Percentiles rank a stretch among this genome's conserved stretches.
These are phyloP conservation scores for Drosophila testacea DNA, from an alignment of 2,888 invertebrate genomes.

Conservation along the genomic window DNA sequence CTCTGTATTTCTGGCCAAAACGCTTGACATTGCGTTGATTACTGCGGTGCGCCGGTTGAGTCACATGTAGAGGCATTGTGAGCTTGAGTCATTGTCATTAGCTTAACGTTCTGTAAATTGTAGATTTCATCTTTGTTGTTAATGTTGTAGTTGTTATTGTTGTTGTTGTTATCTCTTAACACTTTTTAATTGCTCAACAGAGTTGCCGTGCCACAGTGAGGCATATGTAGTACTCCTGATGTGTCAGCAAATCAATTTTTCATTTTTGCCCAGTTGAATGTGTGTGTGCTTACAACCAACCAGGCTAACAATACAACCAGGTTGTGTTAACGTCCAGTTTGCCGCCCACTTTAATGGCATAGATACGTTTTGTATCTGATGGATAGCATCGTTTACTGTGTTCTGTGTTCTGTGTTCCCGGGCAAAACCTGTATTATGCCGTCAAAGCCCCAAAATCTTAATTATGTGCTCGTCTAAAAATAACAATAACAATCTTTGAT, in stretches of 20 bases:
- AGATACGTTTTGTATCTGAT: constrained; percentile 16
- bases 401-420: background rate
- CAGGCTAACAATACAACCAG: too few species aligned
- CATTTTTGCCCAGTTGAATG: constrained; percentile 21
- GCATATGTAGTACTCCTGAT: constrained; percentile 13
- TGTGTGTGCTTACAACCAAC: too few species aligned
- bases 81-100: constrained; percentile 76
- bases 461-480: constrained; percentile 24
- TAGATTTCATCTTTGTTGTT: background rate
- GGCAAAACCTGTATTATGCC: constrained; percentile 22
- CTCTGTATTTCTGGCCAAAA: constrained; percentile 23
- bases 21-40: constrained; percentile 73
- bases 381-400: constrained; percentile 3
- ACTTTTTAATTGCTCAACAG: constrained; percentile 64
- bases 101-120: constrained; percentile 47
- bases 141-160: background rate
- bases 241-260: constrained; percentile 57
- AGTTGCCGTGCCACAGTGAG: constrained; percentile 5
- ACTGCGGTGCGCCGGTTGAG: constrained; percentile 44
- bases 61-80: constrained; percentile 35
- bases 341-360: constrained; percentile 39
- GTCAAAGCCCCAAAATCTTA: constrained; percentile 21
- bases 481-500: constrained; percentile 36
- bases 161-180: constrained; percentile 54
- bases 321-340: constrained; percentile 1